A percentile compares a stretch with the other conserved stretches of the same genome.
phyloP scores from a whole-genome alignment of 2,113 vertebrate genomes.

The Trogon surrucura region DNA sequence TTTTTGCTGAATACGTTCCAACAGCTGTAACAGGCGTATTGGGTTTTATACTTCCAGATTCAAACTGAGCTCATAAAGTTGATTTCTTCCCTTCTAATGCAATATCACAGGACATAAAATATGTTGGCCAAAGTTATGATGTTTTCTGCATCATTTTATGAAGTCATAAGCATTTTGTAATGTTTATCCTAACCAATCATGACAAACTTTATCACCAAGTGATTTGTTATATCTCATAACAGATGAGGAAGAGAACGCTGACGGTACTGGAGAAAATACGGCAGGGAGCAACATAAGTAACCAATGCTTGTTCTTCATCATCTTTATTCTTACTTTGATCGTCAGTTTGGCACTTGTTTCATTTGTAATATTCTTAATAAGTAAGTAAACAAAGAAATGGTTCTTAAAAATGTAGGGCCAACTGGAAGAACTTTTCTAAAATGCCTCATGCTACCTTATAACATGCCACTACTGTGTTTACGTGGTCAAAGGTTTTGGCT shows the following conservation, averaged over 20 bases:
- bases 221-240: constrained; percentile 19
- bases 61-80: not conserved
- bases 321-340: constrained; percentile 69
- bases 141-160: not conserved
- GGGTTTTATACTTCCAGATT: not conserved
- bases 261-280: not conserved
- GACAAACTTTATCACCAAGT: not conserved
- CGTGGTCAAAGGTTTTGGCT: not conserved
- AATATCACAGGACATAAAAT: not conserved
- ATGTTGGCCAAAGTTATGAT: not conserved
- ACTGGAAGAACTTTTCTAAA: not conserved
- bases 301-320: constrained; percentile 53
- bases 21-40: not conserved
- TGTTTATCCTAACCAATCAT: not conserved
- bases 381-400: constrained; percentile 62
- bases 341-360: constrained; percentile 74
- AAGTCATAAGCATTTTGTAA: not conserved
- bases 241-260: constrained; percentile 56
- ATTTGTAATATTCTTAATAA: constrained; percentile 76
- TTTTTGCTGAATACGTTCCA: not conserved
- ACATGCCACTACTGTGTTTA: not conserved
- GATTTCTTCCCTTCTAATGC: not conserved
- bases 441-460: not conserved
- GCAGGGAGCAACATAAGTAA: constrained; percentile 17
- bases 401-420: not conserved